Conservation (phyloP, 37 sponge, comb jelly and placozoan species). For the Aphrocallistes beatrix region DNA sequence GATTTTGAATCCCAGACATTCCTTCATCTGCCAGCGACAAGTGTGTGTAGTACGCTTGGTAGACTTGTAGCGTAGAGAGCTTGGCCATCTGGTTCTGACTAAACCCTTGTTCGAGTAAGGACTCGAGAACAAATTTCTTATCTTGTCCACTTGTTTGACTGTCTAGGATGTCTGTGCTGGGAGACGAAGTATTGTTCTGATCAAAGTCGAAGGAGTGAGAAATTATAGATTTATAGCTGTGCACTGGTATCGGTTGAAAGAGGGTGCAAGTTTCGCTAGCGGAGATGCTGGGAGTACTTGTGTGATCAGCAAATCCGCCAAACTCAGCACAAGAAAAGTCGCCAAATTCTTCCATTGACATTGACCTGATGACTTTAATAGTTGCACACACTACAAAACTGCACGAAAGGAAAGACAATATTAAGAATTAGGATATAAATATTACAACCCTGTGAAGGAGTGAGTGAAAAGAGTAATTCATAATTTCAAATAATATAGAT, state of each 20-base stretch:
- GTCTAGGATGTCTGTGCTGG: no score
- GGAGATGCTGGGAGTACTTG: background rate
- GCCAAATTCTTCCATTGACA: background rate
- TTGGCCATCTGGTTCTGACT: conserved; percentile 14
- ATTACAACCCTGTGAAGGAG: no score
- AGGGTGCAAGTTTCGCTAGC: background rate
- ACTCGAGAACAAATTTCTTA: background rate
- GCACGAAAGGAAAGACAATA: background rate
- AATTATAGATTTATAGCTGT: background rate
- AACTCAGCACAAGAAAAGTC: conserved; percentile 10
- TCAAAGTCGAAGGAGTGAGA: background rate
- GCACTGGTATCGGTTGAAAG: background rate
- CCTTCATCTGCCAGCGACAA: background rate
- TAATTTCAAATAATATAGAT: no score
- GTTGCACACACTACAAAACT: no score
- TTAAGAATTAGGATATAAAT: background rate
- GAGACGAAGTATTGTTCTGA: background rate
- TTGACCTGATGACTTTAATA: no score
- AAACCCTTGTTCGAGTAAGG: background rate
- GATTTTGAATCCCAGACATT: background rate
- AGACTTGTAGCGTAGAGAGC: background rate
- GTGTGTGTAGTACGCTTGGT: background rate
- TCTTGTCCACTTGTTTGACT: background rate
- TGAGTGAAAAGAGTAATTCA: no score
- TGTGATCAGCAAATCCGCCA: conserved; percentile 11